Evolutionary conservation across 2,888 invertebrate species (phyloP).

Genomic region (Geotrupes spiniger): DNA sequence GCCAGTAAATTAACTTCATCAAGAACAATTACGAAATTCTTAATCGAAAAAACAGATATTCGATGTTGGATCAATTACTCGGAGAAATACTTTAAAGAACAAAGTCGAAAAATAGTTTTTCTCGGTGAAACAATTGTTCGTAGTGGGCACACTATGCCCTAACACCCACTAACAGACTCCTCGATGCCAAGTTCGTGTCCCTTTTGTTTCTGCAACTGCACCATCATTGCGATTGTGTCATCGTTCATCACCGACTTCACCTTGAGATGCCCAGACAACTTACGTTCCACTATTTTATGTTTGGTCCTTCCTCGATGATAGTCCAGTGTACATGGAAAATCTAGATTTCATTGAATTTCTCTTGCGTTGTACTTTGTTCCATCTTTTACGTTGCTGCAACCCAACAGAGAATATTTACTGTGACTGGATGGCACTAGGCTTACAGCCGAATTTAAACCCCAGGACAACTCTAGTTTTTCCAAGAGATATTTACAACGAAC

Average conservation of each 20-base stretch:
- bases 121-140: not conserved
- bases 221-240: conserved; percentile 43
- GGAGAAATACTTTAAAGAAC: too few species aligned
- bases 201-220: conserved; percentile 33
- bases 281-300: conserved; percentile 27
- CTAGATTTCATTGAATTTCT: conserved; percentile 23
- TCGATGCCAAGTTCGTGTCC: conserved; percentile 1
- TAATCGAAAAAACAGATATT: too few species aligned
- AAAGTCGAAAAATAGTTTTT: too few species aligned
- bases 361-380: conserved; percentile 11
- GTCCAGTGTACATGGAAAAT: conserved; percentile 41
- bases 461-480: conserved; percentile 19
- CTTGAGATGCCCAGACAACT: conserved; percentile 27
- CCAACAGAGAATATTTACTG: conserved; percentile 16
- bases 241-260: conserved; percentile 35
- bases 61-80: too few species aligned
- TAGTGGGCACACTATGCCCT: not conserved
- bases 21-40: too few species aligned
- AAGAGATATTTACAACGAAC: conserved; percentile 16
- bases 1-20: too few species aligned
- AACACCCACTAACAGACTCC: not conserved
- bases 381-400: conserved; percentile 5
- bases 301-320: conserved; percentile 34
- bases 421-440: conserved; percentile 3
- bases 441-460: conserved; percentile 5